phyloP scores from a whole-genome alignment of 2,797 vertebrate genomes.

The Cryptoprocta ferox region DNA sequence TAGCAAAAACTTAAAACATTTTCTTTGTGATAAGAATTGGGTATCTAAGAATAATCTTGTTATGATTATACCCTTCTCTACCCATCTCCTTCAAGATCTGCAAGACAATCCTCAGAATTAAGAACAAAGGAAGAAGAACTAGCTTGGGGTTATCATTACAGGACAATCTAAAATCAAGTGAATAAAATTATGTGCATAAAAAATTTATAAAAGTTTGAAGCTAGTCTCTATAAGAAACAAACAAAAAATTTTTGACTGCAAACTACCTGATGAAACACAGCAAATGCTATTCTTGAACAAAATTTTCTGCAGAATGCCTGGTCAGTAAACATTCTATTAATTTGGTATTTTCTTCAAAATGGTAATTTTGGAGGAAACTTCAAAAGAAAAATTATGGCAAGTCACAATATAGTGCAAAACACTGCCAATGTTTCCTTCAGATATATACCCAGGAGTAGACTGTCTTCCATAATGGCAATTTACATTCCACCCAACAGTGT shows the following conservation, averaged over 20 bases:
- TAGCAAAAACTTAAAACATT: background rate
- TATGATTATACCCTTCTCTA: background rate
- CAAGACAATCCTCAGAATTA: background rate
- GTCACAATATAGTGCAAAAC: background rate
- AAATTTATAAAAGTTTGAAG: background rate
- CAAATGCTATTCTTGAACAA: background rate
- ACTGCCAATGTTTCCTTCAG: background rate
- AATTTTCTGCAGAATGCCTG: background rate
- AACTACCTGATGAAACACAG: background rate
- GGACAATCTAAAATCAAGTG: background rate
- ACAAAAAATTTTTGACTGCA: background rate
- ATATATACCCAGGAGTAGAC: background rate
- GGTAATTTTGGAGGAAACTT: background rate
- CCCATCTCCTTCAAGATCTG: background rate
- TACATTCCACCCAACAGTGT: background rate
- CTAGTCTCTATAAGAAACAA: background rate
- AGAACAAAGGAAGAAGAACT: background rate
- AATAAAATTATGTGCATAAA: background rate
- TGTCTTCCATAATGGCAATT: background rate
- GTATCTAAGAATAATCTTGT: background rate
- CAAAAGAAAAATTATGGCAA: constrained; percentile 28
- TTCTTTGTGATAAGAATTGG: background rate
- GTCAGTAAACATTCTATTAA: background rate
- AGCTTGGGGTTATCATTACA: background rate
- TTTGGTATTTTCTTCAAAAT: constrained; percentile 9